phyloP scores from a whole-genome alignment of 2,888 invertebrate species.

The Caenorhabditis japonica region DNA sequence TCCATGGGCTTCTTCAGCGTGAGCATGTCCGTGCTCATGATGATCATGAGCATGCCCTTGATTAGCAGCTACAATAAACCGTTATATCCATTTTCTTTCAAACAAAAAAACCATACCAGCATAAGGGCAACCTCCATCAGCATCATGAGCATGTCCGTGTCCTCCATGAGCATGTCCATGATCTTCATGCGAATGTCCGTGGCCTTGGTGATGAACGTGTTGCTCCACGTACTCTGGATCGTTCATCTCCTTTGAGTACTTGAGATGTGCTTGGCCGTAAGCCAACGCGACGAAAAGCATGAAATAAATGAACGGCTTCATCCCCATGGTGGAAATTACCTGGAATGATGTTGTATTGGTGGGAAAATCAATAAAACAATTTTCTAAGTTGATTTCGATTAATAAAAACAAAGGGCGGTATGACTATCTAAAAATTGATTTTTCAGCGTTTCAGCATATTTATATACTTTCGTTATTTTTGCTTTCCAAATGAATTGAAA shows the following conservation, averaged over 20 bases:
- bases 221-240: slow-evolving; percentile 57
- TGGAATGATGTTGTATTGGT: slow-evolving; percentile 7
- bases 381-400: no score
- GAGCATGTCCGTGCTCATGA: slow-evolving; percentile 53
- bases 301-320: slow-evolving; percentile 25
- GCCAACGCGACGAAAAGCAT: slow-evolving; percentile 19
- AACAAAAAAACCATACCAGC: slow-evolving; percentile 34
- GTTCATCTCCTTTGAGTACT: slow-evolving; percentile 73
- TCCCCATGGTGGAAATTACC: slow-evolving; percentile 41
- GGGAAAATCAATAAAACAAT: slow-evolving; percentile 15
- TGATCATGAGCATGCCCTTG: slow-evolving; percentile 50
- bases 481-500: no score
- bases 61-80: slow-evolving; percentile 23
- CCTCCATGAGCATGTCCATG: slow-evolving; percentile 62
- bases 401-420: no score
- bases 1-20: slow-evolving; percentile 41
- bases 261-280: slow-evolving; percentile 65
- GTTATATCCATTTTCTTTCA: not conserved
- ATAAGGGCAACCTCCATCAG: slow-evolving; percentile 53
- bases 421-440: no score
- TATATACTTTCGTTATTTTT: no score
- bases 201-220: slow-evolving; percentile 40
- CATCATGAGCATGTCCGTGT: slow-evolving; percentile 51
- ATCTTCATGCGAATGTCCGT: slow-evolving; percentile 62
- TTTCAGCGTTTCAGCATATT: no score